phyloP scores from a whole-genome alignment of 2,888 invertebrate genomes.

The Hipparchia semele region DNA sequence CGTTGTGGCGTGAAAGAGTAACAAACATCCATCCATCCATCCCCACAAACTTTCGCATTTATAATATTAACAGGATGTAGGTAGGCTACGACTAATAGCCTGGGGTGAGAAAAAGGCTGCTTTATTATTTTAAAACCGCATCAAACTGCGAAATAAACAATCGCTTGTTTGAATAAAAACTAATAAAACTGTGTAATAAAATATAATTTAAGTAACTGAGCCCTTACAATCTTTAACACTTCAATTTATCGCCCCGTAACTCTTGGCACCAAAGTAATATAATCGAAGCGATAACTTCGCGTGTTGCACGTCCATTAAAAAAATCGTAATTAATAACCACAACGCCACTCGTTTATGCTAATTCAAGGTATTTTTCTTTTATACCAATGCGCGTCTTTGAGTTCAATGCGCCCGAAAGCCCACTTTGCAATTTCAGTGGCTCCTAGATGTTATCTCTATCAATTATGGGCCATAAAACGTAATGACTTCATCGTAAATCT shows the following conservation, averaged over 20 bases:
- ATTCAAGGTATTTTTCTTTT: constrained; percentile 71
- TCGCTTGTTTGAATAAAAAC: no score
- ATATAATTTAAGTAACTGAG: no score
- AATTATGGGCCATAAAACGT: constrained; percentile 81
- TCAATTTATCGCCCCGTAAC: constrained; percentile 28
- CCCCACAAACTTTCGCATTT: no score
- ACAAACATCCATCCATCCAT: no score
- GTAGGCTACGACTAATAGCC: no score
- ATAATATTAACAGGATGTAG: no score
- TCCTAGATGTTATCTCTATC: constrained; percentile 78
- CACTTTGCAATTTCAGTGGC: constrained; percentile 78
- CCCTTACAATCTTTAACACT: constrained; percentile 24
- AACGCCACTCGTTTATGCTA: constrained; percentile 72
- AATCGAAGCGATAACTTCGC: constrained; percentile 51
- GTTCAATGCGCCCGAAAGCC: constrained; percentile 71
- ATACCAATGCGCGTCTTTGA: constrained; percentile 71
- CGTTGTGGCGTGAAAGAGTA: no score
- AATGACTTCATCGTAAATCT: constrained; percentile 83
- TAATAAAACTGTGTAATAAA: no score
- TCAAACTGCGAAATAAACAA: no score
- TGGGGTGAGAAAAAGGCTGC: no score
- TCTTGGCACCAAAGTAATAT: constrained; percentile 37
- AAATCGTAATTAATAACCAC: constrained; percentile 73
- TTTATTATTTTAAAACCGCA: no score
- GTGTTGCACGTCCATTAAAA: constrained; percentile 67